Evolutionary conservation across 2,113 vertebrate species (phyloP), one percentile per base, ranked within the genome.

Genomic region (Gracilinanus agilis): DNA sequence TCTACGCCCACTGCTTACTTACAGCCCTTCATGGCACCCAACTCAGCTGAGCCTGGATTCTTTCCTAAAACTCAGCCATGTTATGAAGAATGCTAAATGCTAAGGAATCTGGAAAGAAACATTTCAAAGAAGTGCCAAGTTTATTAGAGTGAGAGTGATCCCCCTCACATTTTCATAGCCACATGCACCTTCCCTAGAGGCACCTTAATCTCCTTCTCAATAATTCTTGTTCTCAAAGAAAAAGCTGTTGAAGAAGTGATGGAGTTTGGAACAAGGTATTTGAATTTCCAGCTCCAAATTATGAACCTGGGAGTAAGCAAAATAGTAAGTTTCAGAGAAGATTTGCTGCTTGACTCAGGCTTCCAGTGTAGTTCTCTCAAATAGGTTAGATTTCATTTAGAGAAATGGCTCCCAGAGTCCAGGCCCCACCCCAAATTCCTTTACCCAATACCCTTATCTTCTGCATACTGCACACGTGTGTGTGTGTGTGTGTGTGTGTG

Each of bases 111-210:
- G 91, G 93, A 53, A 95, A 90, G 90, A 88, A 96, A 91, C 92
- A 9, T 92, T 89, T 75, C 0, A 0, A 27, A 94, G 95, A 93
- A 96, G 95, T 96, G 95, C 96, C 96, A 95, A 9, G 58, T 98
- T 98, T 97, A 97, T 98, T 97, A 97, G 95, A 5, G 96, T 97
- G 96, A 98, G 97, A 90, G 94, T 44, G 2, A 23, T 23, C 2
- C 53, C 90, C 61, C 97, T 97, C 97, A 97, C 96, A 88, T 24
- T 1, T 21, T 88, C 95, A 91, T 89, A 61, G 16, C 44, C 5
- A 95, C 53, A 91, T 94, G 93, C 0, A 91, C 88, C 88, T 49
- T 75, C 29, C 91, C 93, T 92, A 83, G 91, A 90, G 90, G 90
- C 2, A 9, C 40, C 54, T 9, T 44, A 44, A 55, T 92, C 90